Base-by-base conservation (phyloP, 2,888 invertebrate species). In the Creontiades dilutus region DNA sequence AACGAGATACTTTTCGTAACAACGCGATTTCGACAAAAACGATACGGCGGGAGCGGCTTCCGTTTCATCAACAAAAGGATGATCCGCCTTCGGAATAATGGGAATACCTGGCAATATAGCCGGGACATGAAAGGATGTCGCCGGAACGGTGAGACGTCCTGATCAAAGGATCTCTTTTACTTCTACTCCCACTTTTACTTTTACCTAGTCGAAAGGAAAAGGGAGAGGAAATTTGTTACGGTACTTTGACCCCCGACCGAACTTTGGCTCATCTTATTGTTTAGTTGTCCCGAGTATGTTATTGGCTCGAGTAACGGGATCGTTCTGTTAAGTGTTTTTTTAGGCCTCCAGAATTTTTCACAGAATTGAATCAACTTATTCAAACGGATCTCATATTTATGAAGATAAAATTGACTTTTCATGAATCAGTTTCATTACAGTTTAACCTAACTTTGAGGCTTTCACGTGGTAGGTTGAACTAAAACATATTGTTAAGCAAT, bases 161-260 rank as follows among this genome's bases (percentile, higher is more conserved):
- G 86, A 86, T 86, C 86, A 86, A 86, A 86, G 86, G 86, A 4
- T 37, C 37, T 37, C 37, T 37, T 37, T 37, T 37, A 37, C 37
- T n/a, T n/a, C 0, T 19, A 7, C 12, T 19, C 23, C 9, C 23
- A 52, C 16, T n/a, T n/a, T 7, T 19, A 7, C 12, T 19, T 68
- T 23, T 68, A 52, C 16, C 52, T 68, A 16, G 23, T 19, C 2
- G 37, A 46, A 78, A 2, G 9, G 16, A 19, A 68, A 46, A 78
- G 76, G 27, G 46, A 78, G 12, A 46, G 23, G 14, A 78, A 78
- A 47, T 78, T 37, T 19, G 13, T 78, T n/a, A 27, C 78, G 37
- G 27, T 5, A 19, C 76, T 76, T 76, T 76, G 76, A 76, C 27
- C 27, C 14, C 3, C n/a, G 28, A 75, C 75, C 75, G 75, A 75